A percentile compares a stretch with the other conserved stretches of the same genome.
Evolutionary conservation across 2,113 vertebrate species (phyloP).

Genomic region (Petrocephalus zakoni): DNA sequence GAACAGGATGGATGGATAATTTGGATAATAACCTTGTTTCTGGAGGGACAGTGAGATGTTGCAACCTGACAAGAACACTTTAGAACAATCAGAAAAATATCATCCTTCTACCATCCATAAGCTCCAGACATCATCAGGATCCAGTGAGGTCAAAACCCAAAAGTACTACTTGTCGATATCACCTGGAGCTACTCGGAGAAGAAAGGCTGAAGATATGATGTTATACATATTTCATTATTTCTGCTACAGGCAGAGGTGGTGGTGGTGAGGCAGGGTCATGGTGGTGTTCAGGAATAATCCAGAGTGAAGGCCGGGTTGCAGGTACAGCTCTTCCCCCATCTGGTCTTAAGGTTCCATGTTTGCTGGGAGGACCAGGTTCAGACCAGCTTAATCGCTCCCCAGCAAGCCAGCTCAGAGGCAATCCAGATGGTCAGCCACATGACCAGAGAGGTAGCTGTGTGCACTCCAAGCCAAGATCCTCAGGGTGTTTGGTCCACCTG

Average conservation of each 20-base stretch:
- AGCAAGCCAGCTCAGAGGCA: not conserved
- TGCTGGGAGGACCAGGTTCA: not conserved
- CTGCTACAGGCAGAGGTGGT: not conserved
- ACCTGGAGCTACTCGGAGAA: not conserved
- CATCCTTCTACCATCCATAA: not conserved
- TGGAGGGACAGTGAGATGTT: not conserved
- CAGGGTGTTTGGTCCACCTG: not conserved
- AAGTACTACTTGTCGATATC: not conserved
- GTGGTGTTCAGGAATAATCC: not conserved
- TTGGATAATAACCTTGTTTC: not conserved
- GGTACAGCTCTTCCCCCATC: not conserved
- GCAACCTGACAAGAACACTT: not conserved
- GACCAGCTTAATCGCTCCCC: not conserved
- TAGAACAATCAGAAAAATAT: not conserved
- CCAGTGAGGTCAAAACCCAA: not conserved
- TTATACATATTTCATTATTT: not conserved
- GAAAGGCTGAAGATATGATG: not conserved
- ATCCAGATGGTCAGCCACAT: not conserved
- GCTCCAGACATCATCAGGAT: not conserved
- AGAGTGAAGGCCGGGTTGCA: not conserved
- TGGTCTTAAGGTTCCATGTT: not conserved
- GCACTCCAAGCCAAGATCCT: constrained; percentile 3
- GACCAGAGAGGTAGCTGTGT: constrained; percentile 5
- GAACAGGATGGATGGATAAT: not conserved
- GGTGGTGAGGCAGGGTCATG: not conserved